Conservation (phyloP, 2,797 vertebrate genomes). For the Gallinago nigripennis region DNA sequence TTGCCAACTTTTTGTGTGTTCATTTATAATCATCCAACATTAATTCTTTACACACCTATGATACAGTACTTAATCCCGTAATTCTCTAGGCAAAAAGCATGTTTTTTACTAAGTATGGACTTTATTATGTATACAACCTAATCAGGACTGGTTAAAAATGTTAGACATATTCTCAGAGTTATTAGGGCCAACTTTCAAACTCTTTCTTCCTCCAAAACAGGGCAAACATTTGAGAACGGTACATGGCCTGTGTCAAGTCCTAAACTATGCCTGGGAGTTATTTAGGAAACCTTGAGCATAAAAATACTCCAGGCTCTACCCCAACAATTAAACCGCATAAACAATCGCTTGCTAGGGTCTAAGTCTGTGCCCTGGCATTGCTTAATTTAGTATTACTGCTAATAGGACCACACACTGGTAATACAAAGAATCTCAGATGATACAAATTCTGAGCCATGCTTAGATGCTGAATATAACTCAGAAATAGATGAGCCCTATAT, state of each 20-base stretch:
- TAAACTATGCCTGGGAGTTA: slow-evolving; percentile 31
- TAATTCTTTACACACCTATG: background rate
- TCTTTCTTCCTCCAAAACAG: background rate
- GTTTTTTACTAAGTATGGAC: background rate
- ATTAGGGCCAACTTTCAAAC: background rate
- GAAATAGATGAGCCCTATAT: background rate
- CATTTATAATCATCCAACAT: background rate
- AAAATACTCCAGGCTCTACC: background rate
- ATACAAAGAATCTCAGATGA: background rate
- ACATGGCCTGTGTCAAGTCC: background rate
- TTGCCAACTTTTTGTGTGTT: background rate
- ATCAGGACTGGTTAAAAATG: background rate
- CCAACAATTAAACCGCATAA: slow-evolving; percentile 24
- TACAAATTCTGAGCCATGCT: background rate
- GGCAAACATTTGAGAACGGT: background rate
- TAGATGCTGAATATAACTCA: background rate
- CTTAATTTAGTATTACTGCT: slow-evolving; percentile 9
- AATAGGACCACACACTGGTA: background rate
- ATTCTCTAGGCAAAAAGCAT: background rate
- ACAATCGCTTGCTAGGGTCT: background rate
- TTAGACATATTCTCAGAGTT: background rate
- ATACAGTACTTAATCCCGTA: background rate
- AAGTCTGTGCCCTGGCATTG: background rate
- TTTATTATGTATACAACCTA: background rate
- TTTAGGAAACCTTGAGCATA: background rate